Evolutionary conservation across 2,888 invertebrate genomes (phyloP), one percentile per base, ranked within the genome.

Genomic region (Chorisops tibialis): DNA sequence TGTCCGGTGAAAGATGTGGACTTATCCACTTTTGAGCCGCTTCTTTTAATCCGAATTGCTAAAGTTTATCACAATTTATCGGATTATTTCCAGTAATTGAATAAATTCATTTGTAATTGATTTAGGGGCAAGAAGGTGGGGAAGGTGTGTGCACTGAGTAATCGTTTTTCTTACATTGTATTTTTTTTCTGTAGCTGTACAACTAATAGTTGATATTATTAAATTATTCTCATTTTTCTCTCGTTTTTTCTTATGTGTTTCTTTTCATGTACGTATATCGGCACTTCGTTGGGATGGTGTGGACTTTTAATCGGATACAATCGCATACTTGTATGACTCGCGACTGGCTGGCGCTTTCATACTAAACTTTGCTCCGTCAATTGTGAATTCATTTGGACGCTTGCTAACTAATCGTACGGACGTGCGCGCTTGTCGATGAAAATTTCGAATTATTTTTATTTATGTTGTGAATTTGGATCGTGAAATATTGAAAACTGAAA

Each of bases 291-390:
- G 47, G 21, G n/a, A 11, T 47, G 47, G n/a, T 21, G 19, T 47
- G 7, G 21, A 47, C n/a, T n/a, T 21, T 22, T 21, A 48, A 48
- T n/a, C 24, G 48, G 3, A 48, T 22, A n/a, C 18, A 18, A 16
- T 18, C 14, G 9, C 45, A 19, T 18, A 14, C 2, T 18, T 45
- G 6, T 50, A 35, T 14, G 48, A 21, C 22, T 48, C 22, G n/a
- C n/a, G n/a, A n/a, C n/a, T n/a, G 43, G 30, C 30, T 56, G 56
- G 56, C 56, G 56, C 56, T 56, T n/a, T n/a, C n/a, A 30, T 16
- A 11, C 16, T 18, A 56, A n/a, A 56, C 56, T 16, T 56, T 43
- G 11, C 24, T 45, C 43, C 56, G 45, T 54, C 41, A 54, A 54
- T 54, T 54, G 39, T 56, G 56, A 45, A 56, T 56, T 56, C 56